Evolutionary conservation across 2,113 vertebrate species (phyloP).

Genomic region (Gopherus flavomarginatus): DNA sequence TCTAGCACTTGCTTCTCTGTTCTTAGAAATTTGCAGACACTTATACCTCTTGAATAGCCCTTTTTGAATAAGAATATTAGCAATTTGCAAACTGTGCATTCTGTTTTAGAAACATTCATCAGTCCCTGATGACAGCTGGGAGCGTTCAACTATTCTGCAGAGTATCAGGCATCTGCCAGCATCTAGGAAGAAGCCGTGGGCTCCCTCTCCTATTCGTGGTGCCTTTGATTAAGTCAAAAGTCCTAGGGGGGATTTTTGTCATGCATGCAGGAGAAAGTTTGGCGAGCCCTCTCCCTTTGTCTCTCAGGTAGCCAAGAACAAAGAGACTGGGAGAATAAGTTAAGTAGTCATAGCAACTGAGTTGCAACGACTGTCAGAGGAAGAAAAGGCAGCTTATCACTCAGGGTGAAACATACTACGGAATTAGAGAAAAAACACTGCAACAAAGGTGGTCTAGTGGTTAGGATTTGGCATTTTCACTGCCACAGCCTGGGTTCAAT

Average conservation of each 20-base stretch:
- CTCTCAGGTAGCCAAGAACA: neutral
- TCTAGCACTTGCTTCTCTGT: neutral
- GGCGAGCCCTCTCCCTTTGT: neutral
- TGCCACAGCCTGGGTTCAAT: too few species aligned
- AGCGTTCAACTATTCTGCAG: neutral
- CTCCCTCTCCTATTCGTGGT: neutral
- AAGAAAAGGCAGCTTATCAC: slow-evolving; percentile 10
- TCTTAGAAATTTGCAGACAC: slow-evolving; percentile 56
- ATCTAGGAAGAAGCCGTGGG: neutral
- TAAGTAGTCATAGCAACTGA: slow-evolving; percentile 51
- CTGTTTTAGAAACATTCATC: neutral
- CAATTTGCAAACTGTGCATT: neutral
- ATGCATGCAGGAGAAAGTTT: neutral
- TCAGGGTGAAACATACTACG: slow-evolving; percentile 24
- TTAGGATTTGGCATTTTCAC: too few species aligned
- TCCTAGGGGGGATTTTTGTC: neutral
- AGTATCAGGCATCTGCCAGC: neutral
- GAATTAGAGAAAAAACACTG: slow-evolving; percentile 51
- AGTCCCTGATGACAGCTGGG: neutral
- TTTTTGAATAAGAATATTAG: slow-evolving; percentile 4
- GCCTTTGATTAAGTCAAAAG: neutral
- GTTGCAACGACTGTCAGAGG: slow-evolving; percentile 39
- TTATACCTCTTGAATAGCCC: slow-evolving; percentile 43
- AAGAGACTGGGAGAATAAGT: neutral
- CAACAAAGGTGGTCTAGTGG: slow-evolving; percentile 12